phyloP scores from a whole-genome alignment of 1,140 invertebrate genomes.

The Drosophila mauritiana region DNA sequence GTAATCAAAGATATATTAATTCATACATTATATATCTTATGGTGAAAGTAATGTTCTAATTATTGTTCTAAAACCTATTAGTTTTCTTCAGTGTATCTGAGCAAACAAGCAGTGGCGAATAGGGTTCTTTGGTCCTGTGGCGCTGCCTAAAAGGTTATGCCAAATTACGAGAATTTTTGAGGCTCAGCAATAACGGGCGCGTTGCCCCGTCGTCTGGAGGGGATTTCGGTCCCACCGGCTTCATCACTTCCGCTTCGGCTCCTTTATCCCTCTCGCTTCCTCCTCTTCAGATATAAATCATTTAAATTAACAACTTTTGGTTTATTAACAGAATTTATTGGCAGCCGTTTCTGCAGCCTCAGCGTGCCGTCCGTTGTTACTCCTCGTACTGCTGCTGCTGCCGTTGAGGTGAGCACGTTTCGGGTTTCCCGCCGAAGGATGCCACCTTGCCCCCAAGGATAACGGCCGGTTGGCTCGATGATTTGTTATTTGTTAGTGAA shows the following conservation, averaged over 20 bases:
- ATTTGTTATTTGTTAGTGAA: constrained; percentile 83
- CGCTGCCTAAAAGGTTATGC: constrained; percentile 61
- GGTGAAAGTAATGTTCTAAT: too few species aligned
- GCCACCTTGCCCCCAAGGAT: constrained; percentile 18
- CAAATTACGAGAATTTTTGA: constrained; percentile 82
- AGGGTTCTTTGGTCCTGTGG: constrained; percentile 5
- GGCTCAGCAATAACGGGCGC: constrained; percentile 71
- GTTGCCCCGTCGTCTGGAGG: constrained; percentile 22
- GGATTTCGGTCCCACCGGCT: constrained; percentile 14
- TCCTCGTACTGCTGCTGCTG: constrained; percentile 6
- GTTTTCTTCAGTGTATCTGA: constrained; percentile 11
- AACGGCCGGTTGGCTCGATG: constrained; percentile 52
- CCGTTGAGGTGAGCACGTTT: constrained; percentile 64
- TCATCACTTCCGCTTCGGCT: constrained; percentile 16
- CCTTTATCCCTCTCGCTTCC: not conserved
- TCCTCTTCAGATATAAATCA: constrained; percentile 77
- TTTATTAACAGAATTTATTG: constrained; percentile 84
- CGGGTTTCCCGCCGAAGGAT: constrained; percentile 12
- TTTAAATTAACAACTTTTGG: constrained; percentile 85
- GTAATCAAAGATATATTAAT: too few species aligned
- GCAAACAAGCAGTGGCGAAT: constrained; percentile 42
- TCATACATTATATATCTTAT: too few species aligned
- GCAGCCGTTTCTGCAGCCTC: constrained; percentile 77
- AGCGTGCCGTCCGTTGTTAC: constrained; percentile 40
- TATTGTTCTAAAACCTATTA: too few species aligned